phyloP scores from a whole-genome alignment of 2,797 vertebrate genomes.

The Pseudomugil gertrudae region DNA sequence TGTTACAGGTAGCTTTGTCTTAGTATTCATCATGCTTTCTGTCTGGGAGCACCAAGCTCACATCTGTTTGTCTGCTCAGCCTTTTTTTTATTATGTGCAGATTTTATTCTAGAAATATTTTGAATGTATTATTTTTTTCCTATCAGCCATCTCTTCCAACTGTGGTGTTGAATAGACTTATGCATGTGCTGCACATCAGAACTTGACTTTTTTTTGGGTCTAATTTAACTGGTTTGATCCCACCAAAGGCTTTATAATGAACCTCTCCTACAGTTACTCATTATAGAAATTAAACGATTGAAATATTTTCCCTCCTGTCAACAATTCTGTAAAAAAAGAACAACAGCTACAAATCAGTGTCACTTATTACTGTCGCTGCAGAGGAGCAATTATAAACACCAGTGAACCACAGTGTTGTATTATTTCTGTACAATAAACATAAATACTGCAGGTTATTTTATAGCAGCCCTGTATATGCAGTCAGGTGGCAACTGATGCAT shows the following conservation, averaged over 20 bases:
- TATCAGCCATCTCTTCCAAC: constrained; percentile 18
- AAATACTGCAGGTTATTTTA: background rate
- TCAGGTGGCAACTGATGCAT: background rate
- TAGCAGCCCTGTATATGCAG: background rate
- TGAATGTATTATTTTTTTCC: constrained; percentile 19
- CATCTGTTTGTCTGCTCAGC: constrained; percentile 28
- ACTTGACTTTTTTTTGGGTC: background rate
- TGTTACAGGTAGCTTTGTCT: constrained; percentile 25
- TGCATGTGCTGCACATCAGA: constrained; percentile 1
- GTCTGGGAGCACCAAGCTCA: constrained; percentile 24
- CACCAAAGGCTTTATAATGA: constrained; percentile 7
- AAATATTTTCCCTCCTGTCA: background rate
- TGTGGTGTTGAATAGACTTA: constrained; percentile 17
- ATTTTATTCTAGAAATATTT: constrained; percentile 27
- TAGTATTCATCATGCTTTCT: constrained; percentile 20
- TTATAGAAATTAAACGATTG: constrained; percentile 9
- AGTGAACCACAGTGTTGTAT: background rate
- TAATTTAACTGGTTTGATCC: constrained; percentile 17
- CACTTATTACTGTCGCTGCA: constrained; percentile 6
- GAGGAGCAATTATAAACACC: constrained; percentile 5
- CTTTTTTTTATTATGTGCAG: constrained; percentile 33
- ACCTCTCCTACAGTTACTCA: background rate
- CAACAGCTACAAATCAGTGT: background rate
- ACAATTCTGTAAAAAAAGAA: constrained; percentile 8
- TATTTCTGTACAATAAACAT: background rate